Percentiles rank a stretch among this genome's conserved stretches.
Conservation (phyloP, 1,140 invertebrate species). For the Hermatobates lingyangjiaoensis region DNA sequence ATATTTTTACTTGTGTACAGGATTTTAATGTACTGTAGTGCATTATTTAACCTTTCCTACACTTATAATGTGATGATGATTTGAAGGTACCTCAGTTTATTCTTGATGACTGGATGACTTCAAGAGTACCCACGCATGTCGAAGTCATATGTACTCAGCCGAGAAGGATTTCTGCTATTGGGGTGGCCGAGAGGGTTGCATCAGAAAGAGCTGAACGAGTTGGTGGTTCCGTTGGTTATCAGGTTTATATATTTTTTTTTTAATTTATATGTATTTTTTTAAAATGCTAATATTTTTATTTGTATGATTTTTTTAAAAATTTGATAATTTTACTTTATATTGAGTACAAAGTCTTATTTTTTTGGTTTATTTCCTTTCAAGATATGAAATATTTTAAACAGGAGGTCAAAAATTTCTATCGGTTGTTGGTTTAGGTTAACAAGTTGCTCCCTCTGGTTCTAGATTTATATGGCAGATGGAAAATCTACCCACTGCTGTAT, state of each 20-base stretch:
- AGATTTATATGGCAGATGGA: too few relatives aligned
- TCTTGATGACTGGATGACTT: constrained; percentile 50
- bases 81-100: constrained; percentile 69
- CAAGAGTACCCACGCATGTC: constrained; percentile 29
- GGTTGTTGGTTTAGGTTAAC: too few relatives aligned
- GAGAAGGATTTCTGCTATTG: constrained; percentile 74
- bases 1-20: too few relatives aligned
- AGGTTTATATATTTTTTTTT: constrained; percentile 28
- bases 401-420: too few relatives aligned
- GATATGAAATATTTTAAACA: too few relatives aligned
- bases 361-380: too few relatives aligned
- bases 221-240: constrained; percentile 73
- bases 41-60: too few relatives aligned
- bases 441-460: too few relatives aligned
- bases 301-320: background rate
- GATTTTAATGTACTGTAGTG: too few relatives aligned
- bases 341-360: background rate
- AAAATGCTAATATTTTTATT: background rate
- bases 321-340: background rate
- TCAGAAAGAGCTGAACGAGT: constrained; percentile 65
- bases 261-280: background rate
- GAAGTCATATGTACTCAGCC: constrained; percentile 87
- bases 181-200: constrained; percentile 75
- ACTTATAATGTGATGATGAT: too few relatives aligned
- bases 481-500: too few relatives aligned